These are phyloP conservation scores for Amblyraja radiata DNA, from an alignment of 2,797 vertebrate species.

Conservation along the genomic window DNA sequence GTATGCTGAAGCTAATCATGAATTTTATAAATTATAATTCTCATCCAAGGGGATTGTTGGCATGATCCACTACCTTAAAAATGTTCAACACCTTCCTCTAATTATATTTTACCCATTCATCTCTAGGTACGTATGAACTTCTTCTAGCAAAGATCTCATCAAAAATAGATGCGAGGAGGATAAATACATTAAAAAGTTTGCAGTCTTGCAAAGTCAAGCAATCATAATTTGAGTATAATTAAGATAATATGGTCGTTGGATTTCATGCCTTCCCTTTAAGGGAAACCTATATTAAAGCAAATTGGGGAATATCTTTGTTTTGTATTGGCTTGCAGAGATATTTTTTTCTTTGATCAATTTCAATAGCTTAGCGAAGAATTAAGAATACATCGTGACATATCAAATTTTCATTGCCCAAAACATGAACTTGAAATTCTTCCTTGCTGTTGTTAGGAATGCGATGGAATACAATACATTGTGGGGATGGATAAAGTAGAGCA, in stretches of 20 bases:
- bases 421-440: background rate
- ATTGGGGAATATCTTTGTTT: background rate
- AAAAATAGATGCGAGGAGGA: background rate
- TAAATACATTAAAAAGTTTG: background rate
- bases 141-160: background rate
- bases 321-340: background rate
- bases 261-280: background rate
- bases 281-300: background rate
- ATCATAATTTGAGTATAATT: slow-evolving; percentile 17
- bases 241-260: background rate
- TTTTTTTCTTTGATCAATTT: slow-evolving; percentile 2
- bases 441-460: background rate
- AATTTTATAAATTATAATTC: background rate
- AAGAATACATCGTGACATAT: no score
- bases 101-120: background rate
- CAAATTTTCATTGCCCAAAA: background rate
- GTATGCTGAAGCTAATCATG: background rate
- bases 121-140: background rate
- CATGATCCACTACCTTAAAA: background rate
- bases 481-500: no score
- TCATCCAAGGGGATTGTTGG: background rate
- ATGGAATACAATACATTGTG: no score
- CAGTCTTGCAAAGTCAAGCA: background rate
- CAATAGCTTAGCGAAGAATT: background rate
- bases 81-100: background rate